A percentile compares a stretch with the other conserved stretches of the same genome.
Evolutionary conservation across 2,797 vertebrate genomes (phyloP).

Genomic region (Merluccius polli): DNA sequence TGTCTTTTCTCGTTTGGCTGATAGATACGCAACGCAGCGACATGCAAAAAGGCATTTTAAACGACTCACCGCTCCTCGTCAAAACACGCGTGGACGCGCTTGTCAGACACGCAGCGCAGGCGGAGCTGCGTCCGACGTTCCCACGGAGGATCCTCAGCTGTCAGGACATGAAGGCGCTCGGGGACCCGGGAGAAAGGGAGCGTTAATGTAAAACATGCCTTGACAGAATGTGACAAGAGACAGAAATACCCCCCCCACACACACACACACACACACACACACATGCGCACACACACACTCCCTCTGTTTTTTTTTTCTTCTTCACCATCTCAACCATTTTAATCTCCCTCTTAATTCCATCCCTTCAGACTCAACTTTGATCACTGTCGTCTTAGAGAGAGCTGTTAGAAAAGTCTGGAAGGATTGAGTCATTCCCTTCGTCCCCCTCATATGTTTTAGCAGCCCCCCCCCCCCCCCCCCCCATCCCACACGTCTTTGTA

Average conservation of each 20-base stretch:
- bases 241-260: constrained; percentile 47
- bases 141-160: constrained; percentile 37
- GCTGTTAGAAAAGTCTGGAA: constrained; percentile 34
- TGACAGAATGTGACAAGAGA: constrained; percentile 68
- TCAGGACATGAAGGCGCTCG: constrained; percentile 41
- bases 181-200: constrained; percentile 53
- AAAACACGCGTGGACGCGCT: not conserved
- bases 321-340: constrained; percentile 60
- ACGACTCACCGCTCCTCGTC: not conserved
- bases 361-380: constrained; percentile 70
- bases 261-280: constrained; percentile 19
- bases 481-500: not conserved
- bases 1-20: not conserved
- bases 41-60: not conserved
- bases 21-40: not conserved
- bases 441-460: not conserved
- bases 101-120: too few species aligned
- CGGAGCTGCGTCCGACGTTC: not conserved
- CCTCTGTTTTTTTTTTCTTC: constrained; percentile 50
- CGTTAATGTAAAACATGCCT: constrained; percentile 72
- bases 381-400: constrained; percentile 58
- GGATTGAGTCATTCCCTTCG: constrained; percentile 46
- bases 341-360: constrained; percentile 63
- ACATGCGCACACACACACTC: not conserved
- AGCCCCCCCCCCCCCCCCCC: not conserved